A percentile compares a stretch with the other conserved stretches of the same genome.
phyloP scores from a whole-genome alignment of 1,140 invertebrate species.

The Hesperophylax magnus region DNA sequence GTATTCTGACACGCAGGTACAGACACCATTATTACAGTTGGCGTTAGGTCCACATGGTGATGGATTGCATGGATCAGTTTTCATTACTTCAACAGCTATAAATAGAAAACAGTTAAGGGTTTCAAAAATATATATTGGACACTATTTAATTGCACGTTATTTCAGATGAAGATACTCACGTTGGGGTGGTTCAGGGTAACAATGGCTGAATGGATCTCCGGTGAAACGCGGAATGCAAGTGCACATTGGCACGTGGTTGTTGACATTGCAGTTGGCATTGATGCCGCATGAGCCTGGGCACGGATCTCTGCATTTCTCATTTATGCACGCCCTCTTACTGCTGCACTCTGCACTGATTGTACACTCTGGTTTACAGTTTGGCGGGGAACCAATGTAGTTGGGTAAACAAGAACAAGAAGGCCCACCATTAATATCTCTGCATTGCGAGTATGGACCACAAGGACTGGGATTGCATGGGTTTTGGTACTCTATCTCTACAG shows the following conservation, averaged over 20 bases:
- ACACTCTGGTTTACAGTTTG: constrained; percentile 77
- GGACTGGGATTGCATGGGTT: constrained; percentile 76
- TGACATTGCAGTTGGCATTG: constrained; percentile 76
- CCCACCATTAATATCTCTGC: constrained; percentile 70
- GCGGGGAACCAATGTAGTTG: constrained; percentile 76
- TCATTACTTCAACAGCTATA: constrained; percentile 64
- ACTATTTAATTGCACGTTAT: constrained; percentile 56
- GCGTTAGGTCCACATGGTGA: constrained; percentile 82
- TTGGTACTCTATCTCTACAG: constrained; percentile 61
- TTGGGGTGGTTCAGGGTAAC: constrained; percentile 60
- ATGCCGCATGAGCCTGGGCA: constrained; percentile 77
- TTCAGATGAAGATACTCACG: constrained; percentile 55
- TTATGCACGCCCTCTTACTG: constrained; percentile 74
- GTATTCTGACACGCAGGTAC: constrained; percentile 75
- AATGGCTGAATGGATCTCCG: constrained; percentile 73
- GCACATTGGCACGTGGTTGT: constrained; percentile 76
- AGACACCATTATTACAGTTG: constrained; percentile 77
- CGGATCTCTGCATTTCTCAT: constrained; percentile 78
- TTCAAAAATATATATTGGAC: constrained; percentile 51
- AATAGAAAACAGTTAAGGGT: constrained; percentile 63
- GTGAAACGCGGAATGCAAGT: constrained; percentile 69
- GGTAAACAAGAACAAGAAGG: constrained; percentile 75
- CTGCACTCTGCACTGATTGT: constrained; percentile 75
- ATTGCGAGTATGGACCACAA: constrained; percentile 78
- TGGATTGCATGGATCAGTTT: constrained; percentile 76